Conservation (phyloP, 1,140 invertebrate species). For the Drosophila neocordata region DNA sequence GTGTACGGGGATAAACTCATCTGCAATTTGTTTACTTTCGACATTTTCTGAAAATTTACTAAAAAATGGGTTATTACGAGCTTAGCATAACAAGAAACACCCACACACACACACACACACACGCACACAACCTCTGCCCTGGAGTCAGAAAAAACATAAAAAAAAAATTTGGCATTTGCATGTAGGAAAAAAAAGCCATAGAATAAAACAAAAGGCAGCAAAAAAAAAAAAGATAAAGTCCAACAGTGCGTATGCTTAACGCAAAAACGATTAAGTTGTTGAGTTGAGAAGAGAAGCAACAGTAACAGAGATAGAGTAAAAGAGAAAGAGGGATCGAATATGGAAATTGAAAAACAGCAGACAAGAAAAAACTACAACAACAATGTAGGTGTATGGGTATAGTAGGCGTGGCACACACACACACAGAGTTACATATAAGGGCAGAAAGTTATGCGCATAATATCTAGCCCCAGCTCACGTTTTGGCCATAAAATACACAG, state of each 20-base stretch:
- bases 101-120: not conserved
- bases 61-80: slow-evolving; percentile 74
- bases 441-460: slow-evolving; percentile 73
- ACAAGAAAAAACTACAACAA: slow-evolving; percentile 32
- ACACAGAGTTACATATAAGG: slow-evolving; percentile 35
- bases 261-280: slow-evolving; percentile 80
- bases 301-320: not conserved
- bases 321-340: slow-evolving; percentile 19
- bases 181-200: slow-evolving; percentile 22
- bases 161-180: slow-evolving; percentile 6
- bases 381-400: not conserved
- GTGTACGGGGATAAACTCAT: slow-evolving; percentile 64
- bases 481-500: slow-evolving; percentile 73
- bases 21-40: slow-evolving; percentile 82
- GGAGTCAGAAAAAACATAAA: not conserved
- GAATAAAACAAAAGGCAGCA: slow-evolving; percentile 37
- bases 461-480: slow-evolving; percentile 68
- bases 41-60: slow-evolving; percentile 72
- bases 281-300: slow-evolving; percentile 28
- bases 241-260: slow-evolving; percentile 72
- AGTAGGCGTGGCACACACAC: slow-evolving; percentile 40
- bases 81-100: slow-evolving; percentile 56
- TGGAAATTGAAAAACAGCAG: slow-evolving; percentile 73
- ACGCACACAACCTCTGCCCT: slow-evolving; percentile 17
- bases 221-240: slow-evolving; percentile 32